Percentiles rank a stretch among this genome's conserved stretches.
Conservation (phyloP, 2,797 vertebrate genomes). For the Enteromius argenteus region DNA sequence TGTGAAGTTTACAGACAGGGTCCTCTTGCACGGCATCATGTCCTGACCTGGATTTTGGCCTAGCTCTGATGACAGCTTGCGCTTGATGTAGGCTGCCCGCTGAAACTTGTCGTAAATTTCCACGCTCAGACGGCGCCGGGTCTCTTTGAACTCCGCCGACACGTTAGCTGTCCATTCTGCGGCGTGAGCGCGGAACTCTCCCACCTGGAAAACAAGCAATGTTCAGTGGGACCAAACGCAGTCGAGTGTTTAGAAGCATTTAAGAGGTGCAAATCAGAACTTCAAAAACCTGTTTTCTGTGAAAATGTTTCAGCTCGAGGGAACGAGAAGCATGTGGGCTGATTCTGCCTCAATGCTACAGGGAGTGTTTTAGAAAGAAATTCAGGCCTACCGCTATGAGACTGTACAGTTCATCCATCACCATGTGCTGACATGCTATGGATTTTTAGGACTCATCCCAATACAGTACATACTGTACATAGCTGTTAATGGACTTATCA, state of each 20-base stretch:
- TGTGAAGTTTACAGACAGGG: slow-evolving; percentile 84
- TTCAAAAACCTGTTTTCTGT: slow-evolving; percentile 14
- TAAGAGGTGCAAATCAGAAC: slow-evolving; percentile 19
- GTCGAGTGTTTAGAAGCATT: slow-evolving; percentile 4
- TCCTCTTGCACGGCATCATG: slow-evolving; percentile 85
- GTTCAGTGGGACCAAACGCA: background rate
- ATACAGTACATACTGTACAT: background rate
- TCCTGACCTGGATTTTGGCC: slow-evolving; percentile 86
- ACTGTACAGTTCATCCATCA: background rate
- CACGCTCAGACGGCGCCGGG: slow-evolving; percentile 90
- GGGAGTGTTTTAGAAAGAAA: background rate
- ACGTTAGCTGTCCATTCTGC: slow-evolving; percentile 97
- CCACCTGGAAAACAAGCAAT: slow-evolving; percentile 79
- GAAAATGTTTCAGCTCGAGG: slow-evolving; percentile 8
- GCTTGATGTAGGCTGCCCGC: slow-evolving; percentile 92
- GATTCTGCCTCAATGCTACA: background rate
- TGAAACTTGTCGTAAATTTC: slow-evolving; percentile 98
- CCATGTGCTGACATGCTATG: background rate
- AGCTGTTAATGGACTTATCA: background rate
- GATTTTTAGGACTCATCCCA: background rate
- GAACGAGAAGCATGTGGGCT: background rate
- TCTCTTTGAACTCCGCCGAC: slow-evolving; percentile 96
- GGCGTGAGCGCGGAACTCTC: slow-evolving; percentile 94
- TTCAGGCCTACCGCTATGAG: background rate
- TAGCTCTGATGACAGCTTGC: slow-evolving; percentile 92